phyloP scores from a whole-genome alignment of 2,113 vertebrate species.

The Anoplopoma fimbria region DNA sequence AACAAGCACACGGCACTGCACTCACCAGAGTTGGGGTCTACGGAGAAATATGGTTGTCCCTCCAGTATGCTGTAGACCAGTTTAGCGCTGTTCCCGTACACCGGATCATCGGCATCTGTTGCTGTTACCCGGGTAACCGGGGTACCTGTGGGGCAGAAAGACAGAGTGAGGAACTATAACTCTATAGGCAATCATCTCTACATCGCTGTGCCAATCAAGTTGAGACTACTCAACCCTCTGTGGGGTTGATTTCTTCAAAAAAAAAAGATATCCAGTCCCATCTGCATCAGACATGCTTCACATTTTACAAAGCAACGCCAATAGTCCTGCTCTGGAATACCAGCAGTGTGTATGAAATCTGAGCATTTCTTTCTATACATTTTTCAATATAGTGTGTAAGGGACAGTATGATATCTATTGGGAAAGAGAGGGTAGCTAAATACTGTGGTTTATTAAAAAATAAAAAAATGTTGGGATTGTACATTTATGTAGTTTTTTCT shows the following conservation, averaged over 20 bases:
- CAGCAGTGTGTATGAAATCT: background rate
- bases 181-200: slow-evolving; percentile 27
- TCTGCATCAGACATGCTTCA: slow-evolving; percentile 2
- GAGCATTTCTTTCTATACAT: background rate
- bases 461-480: background rate
- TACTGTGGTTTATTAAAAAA: background rate
- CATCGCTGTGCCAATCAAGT: slow-evolving; percentile 31
- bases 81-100: slow-evolving; percentile 97
- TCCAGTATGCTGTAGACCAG: slow-evolving; percentile 98
- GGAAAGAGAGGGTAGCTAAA: background rate
- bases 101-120: slow-evolving; percentile 96
- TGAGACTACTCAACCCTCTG: slow-evolving; percentile 11
- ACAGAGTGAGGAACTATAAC: slow-evolving; percentile 27
- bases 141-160: slow-evolving; percentile 85
- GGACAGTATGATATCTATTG: background rate
- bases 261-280: background rate
- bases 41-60: slow-evolving; percentile 98
- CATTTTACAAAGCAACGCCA: background rate
- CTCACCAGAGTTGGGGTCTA: slow-evolving; percentile 96
- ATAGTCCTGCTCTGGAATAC: background rate
- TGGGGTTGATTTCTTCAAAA: slow-evolving; percentile 44
- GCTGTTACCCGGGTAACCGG: slow-evolving; percentile 96
- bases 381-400: background rate
- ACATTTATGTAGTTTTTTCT: background rate
- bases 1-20: background rate